Evolutionary conservation across 2,888 invertebrate species (phyloP).

Genomic region (Onthophagus sagittarius): DNA sequence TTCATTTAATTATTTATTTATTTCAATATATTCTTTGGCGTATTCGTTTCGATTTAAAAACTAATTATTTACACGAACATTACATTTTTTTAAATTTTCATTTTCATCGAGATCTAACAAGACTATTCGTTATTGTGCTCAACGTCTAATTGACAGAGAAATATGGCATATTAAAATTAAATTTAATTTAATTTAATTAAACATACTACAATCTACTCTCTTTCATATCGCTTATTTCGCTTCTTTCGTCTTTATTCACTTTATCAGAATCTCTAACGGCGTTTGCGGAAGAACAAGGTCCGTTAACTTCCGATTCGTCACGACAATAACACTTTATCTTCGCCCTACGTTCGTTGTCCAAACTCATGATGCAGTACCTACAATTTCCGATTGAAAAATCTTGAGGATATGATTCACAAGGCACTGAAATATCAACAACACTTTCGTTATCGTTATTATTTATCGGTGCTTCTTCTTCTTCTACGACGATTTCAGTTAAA

Average conservation of each 20-base stretch:
- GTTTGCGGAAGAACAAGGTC: background rate
- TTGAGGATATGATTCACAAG: conserved; percentile 3
- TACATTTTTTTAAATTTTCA: background rate
- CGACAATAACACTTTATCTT: conserved; percentile 19
- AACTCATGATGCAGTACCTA: conserved; percentile 20
- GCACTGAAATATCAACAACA: conserved; percentile 9
- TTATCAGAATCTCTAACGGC: background rate
- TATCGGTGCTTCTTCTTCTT: background rate
- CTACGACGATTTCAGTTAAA: conserved; percentile 8
- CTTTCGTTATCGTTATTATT: background rate
- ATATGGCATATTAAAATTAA: background rate
- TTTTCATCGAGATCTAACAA: background rate
- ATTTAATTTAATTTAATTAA: background rate
- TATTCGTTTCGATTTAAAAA: conserved; percentile 1
- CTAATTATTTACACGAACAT: background rate
- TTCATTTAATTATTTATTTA: background rate
- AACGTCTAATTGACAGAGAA: conserved; percentile 10
- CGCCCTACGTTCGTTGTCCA: conserved; percentile 14
- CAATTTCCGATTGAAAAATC: conserved; percentile 14
- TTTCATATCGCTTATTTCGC: conserved; percentile 10
- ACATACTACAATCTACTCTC: conserved; percentile 22
- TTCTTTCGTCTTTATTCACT: background rate
- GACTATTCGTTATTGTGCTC: conserved; percentile 5
- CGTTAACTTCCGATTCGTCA: background rate
- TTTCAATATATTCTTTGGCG: background rate